Evolutionary conservation across 1,140 invertebrate species (phyloP), one percentile per base, ranked within the genome.

Genomic region (Platorchestia sp.): DNA sequence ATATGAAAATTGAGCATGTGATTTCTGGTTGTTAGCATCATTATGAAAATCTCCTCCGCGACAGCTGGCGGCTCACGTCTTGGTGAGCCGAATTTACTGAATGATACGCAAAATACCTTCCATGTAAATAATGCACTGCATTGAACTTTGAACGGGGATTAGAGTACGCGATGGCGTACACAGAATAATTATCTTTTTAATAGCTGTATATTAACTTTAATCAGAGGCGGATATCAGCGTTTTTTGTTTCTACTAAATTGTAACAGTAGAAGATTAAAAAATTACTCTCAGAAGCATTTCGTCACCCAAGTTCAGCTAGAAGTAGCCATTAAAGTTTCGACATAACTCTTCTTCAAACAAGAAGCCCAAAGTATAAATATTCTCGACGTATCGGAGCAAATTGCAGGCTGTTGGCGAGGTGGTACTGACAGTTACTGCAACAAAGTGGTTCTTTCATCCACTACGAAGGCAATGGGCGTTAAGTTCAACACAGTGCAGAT

Each of bases 331-430:
- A 75, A 36, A 75, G 59, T 75, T 36, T 75, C 59, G 36, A 27
- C 59, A 75, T 75, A 75, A 75, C 59, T 75, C 59, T 75, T 75
- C 59, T 75, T 75, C 59, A 75, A 75, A 75, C 59, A 75, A 75
- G 27, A 10, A 75, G 7, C 47, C 59, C 59, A 3, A 27, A 75
- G 59, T 36, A 75, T 14, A 75, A 75, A 75, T 75, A 75, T 75
- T 14, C 59, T 27, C 14, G 27, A 75, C 59, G 59, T 75, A 75
- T 75, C 59, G 59, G 59, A 75, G 10, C 14, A 75, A 75, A 75
- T 75, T 75, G 59, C 59, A 75, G 59, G 59, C 36, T 75, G 59
- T 10, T 75, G 36, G 59, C 59, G 59, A 22, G 10, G 59, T 75
- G 59, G 59, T 75, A 27, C 59, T 75, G 59, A 75, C 59, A 75